These are phyloP conservation scores for Anolis carolinensis DNA, from an alignment of 2,113 vertebrate species.

Conservation along the genomic window DNA sequence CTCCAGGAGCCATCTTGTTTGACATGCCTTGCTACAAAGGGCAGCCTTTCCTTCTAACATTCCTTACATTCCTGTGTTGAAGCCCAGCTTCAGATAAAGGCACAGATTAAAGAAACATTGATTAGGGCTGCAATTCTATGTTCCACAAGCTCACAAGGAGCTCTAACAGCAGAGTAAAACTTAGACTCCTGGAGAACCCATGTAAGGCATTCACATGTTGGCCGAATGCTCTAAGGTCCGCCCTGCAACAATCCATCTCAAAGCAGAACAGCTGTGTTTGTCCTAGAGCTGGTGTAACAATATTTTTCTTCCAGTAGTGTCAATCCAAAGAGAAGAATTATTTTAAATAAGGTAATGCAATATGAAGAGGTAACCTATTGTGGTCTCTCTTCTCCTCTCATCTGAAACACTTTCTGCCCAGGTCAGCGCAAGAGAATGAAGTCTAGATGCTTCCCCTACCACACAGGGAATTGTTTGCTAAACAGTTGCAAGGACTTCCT, in stretches of 20 bases:
- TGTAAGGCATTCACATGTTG: no score
- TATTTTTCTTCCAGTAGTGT: not conserved
- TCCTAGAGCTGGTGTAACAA: not conserved
- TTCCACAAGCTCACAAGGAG: not conserved
- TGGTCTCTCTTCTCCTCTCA: not conserved
- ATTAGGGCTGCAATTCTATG: not conserved
- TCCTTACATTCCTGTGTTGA: constrained; percentile 19
- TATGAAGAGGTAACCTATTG: not conserved
- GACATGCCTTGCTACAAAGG: not conserved
- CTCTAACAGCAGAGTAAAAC: not conserved
- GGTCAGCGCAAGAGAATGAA: no score
- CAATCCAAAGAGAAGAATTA: not conserved
- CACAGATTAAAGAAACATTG: constrained; percentile 1
- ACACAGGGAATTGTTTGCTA: not conserved
- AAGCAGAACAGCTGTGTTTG: not conserved
- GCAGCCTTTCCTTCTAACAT: not conserved
- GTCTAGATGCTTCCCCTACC: not conserved
- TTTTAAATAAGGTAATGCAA: not conserved
- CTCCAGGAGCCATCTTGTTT: not conserved
- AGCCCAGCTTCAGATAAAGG: constrained; percentile 6
- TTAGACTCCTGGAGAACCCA: not conserved
- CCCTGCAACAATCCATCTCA: not conserved
- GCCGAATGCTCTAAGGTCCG: not conserved
- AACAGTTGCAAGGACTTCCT: not conserved
- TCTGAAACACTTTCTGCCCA: not conserved